Conservation (phyloP, 2,888 invertebrate species). For the Tachina grossa region DNA sequence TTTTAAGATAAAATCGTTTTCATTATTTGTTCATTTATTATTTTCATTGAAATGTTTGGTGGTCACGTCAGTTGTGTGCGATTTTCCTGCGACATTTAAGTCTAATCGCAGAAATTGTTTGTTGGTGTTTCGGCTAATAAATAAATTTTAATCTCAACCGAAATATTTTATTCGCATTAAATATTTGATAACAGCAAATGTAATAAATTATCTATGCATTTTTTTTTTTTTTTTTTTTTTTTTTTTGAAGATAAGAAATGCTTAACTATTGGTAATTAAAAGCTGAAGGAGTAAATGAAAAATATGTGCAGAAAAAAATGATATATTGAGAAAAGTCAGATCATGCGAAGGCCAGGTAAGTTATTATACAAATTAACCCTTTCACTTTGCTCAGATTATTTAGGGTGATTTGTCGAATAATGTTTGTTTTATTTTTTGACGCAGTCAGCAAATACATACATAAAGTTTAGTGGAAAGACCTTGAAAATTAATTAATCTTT, state of each 20-base stretch:
- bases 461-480: no score
- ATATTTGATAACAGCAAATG: constrained; percentile 16
- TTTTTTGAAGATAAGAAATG: constrained; percentile 10
- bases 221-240: constrained; percentile 22
- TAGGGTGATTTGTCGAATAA: no score
- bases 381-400: no score
- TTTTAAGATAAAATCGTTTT: constrained; percentile 14
- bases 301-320: background rate
- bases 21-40: constrained; percentile 27
- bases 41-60: constrained; percentile 18
- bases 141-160: constrained; percentile 39
- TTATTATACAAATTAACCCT: no score
- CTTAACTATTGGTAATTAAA: background rate
- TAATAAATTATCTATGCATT: constrained; percentile 43
- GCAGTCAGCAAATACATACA: no score
- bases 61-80: constrained; percentile 42
- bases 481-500: no score
- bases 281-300: background rate
- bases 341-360: no score
- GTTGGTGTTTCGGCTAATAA: constrained; percentile 46
- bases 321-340: background rate
- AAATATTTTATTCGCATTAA: constrained; percentile 40
- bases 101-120: constrained; percentile 24
- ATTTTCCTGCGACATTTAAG: background rate
- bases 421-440: no score